These are phyloP conservation scores for Stichopus chloronotus DNA, from an alignment of 35 echinoderm and acorn worm genomes.

Conservation along the genomic window DNA sequence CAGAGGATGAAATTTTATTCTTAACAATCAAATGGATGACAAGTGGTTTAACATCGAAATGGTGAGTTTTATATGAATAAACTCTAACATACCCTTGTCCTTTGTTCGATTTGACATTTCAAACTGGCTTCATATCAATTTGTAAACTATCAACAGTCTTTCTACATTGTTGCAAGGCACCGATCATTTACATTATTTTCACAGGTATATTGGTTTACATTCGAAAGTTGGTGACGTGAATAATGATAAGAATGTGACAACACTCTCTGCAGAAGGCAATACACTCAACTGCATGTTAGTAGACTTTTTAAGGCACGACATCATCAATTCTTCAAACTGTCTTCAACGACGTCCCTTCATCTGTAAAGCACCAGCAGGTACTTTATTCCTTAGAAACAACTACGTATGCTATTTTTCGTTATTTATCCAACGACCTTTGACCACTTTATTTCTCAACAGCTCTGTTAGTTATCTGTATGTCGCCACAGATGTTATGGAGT, in stretches of 20 bases:
- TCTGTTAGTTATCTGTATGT: too few species aligned
- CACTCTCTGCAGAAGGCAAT: neutral
- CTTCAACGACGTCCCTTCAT: neutral
- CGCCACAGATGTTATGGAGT: too few species aligned
- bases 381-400: neutral
- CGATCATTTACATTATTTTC: neutral
- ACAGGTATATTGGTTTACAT: neutral
- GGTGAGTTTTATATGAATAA: neutral
- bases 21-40: neutral
- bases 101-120: too few species aligned
- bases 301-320: neutral
- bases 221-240: neutral
- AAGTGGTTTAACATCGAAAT: neutral
- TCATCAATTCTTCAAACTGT: neutral
- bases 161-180: too few species aligned
- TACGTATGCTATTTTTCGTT: neutral
- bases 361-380: neutral
- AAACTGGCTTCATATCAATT: too few species aligned
- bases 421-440: too few species aligned
- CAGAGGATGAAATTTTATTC: neutral
- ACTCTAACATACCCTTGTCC: neutral
- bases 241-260: neutral
- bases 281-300: neutral
- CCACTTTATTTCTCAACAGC: too few species aligned
- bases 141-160: too few species aligned